A percentile compares a stretch with the other conserved stretches of the same genome.
Evolutionary conservation across 1,140 invertebrate species (phyloP).

Genomic region (Teleogryllus occipitalis): DNA sequence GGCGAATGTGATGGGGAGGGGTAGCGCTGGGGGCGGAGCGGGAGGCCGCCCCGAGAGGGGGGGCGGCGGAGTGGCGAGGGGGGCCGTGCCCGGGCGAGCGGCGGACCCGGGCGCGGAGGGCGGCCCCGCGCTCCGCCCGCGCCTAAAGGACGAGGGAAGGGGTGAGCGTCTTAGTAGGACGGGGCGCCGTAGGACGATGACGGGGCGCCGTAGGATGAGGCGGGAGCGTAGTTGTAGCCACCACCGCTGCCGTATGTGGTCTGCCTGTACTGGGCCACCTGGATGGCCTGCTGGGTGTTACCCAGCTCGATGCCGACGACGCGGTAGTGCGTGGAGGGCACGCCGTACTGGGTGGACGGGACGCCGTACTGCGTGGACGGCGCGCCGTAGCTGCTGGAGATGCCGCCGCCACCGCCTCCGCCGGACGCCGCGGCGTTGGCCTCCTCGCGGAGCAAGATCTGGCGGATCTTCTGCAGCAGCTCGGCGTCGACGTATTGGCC

Average conservation of each 20-base stretch:
- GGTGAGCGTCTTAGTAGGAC: constrained; percentile 12
- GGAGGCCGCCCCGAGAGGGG: not conserved
- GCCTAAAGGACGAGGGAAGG: not conserved
- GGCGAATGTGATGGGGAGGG: not conserved
- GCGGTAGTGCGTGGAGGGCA: constrained; percentile 45
- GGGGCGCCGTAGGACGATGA: constrained; percentile 52
- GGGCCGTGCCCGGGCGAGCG: not conserved
- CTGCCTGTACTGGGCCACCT: constrained; percentile 63
- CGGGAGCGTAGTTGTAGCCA: constrained; percentile 30
- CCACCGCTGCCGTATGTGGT: constrained; percentile 36
- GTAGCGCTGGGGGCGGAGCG: not conserved
- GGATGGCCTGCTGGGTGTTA: constrained; percentile 64
- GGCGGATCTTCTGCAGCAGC: constrained; percentile 68
- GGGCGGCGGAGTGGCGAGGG: not conserved
- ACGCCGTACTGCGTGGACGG: constrained; percentile 47
- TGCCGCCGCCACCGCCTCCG: constrained; percentile 36
- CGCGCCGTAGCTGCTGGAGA: constrained; percentile 34
- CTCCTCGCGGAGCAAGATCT: constrained; percentile 73
- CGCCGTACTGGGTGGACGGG: constrained; percentile 41
- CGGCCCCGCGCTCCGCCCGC: not conserved
- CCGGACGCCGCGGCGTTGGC: constrained; percentile 45
- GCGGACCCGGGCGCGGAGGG: not conserved
- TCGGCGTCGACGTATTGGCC: constrained; percentile 67
- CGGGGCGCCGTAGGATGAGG: constrained; percentile 32
- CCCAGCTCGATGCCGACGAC: constrained; percentile 67